phyloP scores from a whole-genome alignment of 2,888 invertebrate genomes.

The Lithophane ornitopus region DNA sequence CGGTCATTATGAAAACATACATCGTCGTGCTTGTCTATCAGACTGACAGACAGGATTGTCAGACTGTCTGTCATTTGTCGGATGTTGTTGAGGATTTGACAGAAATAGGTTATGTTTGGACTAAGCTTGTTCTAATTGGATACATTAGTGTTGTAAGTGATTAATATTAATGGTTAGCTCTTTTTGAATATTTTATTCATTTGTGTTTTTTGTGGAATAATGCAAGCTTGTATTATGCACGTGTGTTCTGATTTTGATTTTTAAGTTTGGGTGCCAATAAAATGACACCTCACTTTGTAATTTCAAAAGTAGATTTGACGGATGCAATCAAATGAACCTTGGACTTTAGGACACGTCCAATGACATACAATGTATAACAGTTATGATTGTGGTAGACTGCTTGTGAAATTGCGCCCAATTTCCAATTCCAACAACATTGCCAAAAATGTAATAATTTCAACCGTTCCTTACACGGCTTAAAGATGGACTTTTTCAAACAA shows the following conservation, averaged over 20 bases:
- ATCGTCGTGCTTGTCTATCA: slow-evolving; percentile 34
- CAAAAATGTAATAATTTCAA: too few relatives aligned
- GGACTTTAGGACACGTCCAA: too few relatives aligned
- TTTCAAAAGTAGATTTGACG: background rate
- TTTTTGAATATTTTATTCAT: background rate
- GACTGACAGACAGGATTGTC: slow-evolving; percentile 24
- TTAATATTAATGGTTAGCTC: slow-evolving; percentile 1
- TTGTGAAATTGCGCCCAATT: background rate
- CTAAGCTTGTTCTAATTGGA: slow-evolving; percentile 33
- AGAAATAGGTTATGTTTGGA: slow-evolving; percentile 35
- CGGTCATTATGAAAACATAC: slow-evolving; percentile 38
- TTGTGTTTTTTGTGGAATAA: background rate
- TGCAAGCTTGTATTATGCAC: background rate
- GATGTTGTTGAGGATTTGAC: slow-evolving; percentile 27
- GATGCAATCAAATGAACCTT: background rate
- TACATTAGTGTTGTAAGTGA: background rate
- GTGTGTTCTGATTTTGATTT: background rate
- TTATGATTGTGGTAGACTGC: too few relatives aligned
- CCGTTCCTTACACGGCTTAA: background rate
- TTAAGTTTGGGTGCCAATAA: background rate
- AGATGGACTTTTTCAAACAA: background rate
- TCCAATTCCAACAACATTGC: background rate
- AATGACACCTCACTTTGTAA: background rate
- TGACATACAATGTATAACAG: too few relatives aligned
- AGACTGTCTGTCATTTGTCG: slow-evolving; percentile 34